A percentile compares a stretch with the other conserved stretches of the same genome.
These are phyloP conservation scores for Semibalanus balanoides DNA, from an alignment of 1,140 invertebrate genomes.

Conservation along the genomic window DNA sequence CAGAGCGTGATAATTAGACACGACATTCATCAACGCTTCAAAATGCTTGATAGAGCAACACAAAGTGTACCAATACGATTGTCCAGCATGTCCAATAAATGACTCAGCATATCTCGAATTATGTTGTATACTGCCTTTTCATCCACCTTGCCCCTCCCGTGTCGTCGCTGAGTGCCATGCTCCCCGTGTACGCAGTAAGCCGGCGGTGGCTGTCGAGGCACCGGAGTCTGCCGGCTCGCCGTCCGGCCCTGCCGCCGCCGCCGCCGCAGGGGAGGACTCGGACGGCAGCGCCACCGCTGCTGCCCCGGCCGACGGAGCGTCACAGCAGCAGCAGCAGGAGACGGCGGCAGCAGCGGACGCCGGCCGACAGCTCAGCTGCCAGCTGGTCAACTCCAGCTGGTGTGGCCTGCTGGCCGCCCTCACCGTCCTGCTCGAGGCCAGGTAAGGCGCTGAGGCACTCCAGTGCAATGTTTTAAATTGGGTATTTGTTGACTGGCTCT, in stretches of 20 bases:
- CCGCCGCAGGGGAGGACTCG: conserved; percentile 33
- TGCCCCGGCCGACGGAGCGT: conserved; percentile 18
- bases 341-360: conserved; percentile 37
- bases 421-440: conserved; percentile 79
- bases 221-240: background rate
- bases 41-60: too few relatives aligned
- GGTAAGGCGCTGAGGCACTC: background rate
- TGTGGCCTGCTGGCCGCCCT: conserved; percentile 81
- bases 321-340: conserved; percentile 27
- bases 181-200: background rate
- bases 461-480: too few relatives aligned
- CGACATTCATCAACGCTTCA: too few relatives aligned
- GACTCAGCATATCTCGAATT: too few relatives aligned
- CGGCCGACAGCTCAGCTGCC: conserved; percentile 44
- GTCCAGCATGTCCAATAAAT: too few relatives aligned
- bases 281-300: too few relatives aligned
- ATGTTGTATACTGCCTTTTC: too few relatives aligned
- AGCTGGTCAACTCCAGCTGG: conserved; percentile 89
- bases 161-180: background rate
- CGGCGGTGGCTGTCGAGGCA: conserved; percentile 6
- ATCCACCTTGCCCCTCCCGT: too few relatives aligned
- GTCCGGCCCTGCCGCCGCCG: background rate
- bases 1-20: too few relatives aligned
- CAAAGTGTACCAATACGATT: too few relatives aligned
- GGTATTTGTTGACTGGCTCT: too few relatives aligned